phyloP scores from a whole-genome alignment of 2,888 invertebrate genomes.

The Aricia artaxerxes region DNA sequence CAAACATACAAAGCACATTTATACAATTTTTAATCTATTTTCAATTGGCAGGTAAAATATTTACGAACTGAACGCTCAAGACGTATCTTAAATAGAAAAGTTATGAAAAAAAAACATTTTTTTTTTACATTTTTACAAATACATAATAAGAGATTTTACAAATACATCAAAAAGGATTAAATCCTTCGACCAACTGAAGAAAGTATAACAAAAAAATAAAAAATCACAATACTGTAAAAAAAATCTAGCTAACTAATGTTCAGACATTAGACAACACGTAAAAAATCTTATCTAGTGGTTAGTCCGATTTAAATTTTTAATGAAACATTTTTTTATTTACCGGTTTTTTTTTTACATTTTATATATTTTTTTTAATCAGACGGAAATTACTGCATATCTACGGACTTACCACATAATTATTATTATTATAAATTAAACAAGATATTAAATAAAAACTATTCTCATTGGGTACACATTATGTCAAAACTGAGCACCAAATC shows the following conservation, averaged over 20 bases:
- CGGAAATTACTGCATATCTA: background rate
- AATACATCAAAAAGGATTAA: conserved; percentile 50
- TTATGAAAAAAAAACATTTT: conserved; percentile 24
- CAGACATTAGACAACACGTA: conserved; percentile 44
- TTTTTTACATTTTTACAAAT: conserved; percentile 30
- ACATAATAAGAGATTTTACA: background rate
- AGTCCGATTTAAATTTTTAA: conserved; percentile 56
- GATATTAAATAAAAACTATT: conserved; percentile 10
- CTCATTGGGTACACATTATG: conserved; percentile 6
- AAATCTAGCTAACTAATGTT: conserved; percentile 46
- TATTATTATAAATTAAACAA: background rate
- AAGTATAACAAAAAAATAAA: conserved; percentile 62
- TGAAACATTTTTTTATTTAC: conserved; percentile 25
- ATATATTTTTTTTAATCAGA: background rate
- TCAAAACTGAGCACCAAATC: conserved; percentile 25
- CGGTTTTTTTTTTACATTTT: conserved; percentile 30
- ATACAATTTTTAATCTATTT: conserved; percentile 48
- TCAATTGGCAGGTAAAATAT: conserved; percentile 4
- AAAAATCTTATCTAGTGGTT: conserved; percentile 59
- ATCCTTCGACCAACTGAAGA: conserved; percentile 64
- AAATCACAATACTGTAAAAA: conserved; percentile 74
- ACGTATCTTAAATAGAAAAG: background rate
- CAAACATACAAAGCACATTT: conserved; percentile 57
- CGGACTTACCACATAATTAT: background rate
- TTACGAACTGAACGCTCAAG: background rate